Evolutionary conservation across 2,113 vertebrate genomes (phyloP).

Genomic region (Holacanthus passer): DNA sequence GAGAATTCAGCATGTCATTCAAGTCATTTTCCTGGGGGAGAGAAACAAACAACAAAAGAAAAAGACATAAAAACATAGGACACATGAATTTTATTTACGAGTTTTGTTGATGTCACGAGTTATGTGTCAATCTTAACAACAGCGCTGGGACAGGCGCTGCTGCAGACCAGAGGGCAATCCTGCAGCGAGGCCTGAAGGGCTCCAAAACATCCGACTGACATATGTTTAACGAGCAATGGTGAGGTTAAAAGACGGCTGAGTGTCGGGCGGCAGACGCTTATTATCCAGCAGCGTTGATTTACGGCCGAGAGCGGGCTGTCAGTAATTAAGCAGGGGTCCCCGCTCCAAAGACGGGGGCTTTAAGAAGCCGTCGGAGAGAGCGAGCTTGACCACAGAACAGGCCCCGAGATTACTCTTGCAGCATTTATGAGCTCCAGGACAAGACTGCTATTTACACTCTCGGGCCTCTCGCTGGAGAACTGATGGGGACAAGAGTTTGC

Average conservation of each 20-base stretch:
- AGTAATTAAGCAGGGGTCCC: slow-evolving; percentile 81
- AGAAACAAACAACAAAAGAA: slow-evolving; percentile 51
- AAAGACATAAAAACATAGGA: slow-evolving; percentile 38
- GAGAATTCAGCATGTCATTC: slow-evolving; percentile 92
- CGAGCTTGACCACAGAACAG: slow-evolving; percentile 75
- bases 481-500: slow-evolving; percentile 29
- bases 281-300: slow-evolving; percentile 80
- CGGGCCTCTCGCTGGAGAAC: slow-evolving; percentile 31
- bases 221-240: slow-evolving; percentile 78
- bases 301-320: slow-evolving; percentile 71
- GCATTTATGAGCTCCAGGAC: slow-evolving; percentile 74
- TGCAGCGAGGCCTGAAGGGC: slow-evolving; percentile 70
- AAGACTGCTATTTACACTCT: slow-evolving; percentile 65
- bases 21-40: slow-evolving; percentile 91
- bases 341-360: slow-evolving; percentile 69
- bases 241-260: slow-evolving; percentile 82
- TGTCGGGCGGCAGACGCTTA: slow-evolving; percentile 76
- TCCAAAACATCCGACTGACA: slow-evolving; percentile 73
- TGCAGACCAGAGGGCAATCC: slow-evolving; percentile 63
- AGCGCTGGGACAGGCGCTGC: slow-evolving; percentile 51
- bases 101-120: slow-evolving; percentile 59
- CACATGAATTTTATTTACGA: slow-evolving; percentile 59
- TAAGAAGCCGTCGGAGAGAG: slow-evolving; percentile 76
- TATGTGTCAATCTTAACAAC: slow-evolving; percentile 60
- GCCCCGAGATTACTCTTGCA: slow-evolving; percentile 68